These are phyloP conservation scores for Orthosia incerta DNA, from an alignment of 2,888 invertebrate species.

Conservation along the genomic window DNA sequence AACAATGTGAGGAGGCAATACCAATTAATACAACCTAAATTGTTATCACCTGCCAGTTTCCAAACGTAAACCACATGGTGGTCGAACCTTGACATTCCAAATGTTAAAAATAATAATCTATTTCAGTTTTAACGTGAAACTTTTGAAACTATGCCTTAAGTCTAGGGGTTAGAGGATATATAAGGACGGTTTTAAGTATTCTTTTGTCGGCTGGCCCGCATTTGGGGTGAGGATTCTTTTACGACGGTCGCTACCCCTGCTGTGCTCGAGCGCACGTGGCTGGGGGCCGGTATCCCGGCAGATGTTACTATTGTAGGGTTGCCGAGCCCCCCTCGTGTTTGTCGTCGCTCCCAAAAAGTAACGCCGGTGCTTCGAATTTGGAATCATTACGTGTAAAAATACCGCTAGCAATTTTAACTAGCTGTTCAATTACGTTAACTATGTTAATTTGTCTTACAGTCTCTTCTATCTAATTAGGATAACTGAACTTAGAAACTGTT, in stretches of 20 bases:
- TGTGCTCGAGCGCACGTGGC: conserved; percentile 87
- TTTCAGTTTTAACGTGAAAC: conserved; percentile 76
- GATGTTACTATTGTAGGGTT: conserved; percentile 84
- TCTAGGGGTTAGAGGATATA: conserved; percentile 73
- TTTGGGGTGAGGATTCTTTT: conserved; percentile 87
- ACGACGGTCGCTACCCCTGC: conserved; percentile 86
- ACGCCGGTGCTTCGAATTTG: conserved; percentile 38
- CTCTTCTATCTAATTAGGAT: conserved; percentile 39
- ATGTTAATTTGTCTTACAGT: conserved; percentile 48
- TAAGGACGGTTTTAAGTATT: conserved; percentile 52
- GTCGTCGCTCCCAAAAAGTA: conserved; percentile 45
- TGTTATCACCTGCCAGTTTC: conserved; percentile 83
- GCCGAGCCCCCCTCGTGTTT: conserved; percentile 60
- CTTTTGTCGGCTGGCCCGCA: conserved; percentile 78
- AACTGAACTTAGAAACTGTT: conserved; percentile 44
- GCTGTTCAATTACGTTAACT: conserved; percentile 43
- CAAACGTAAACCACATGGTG: conserved; percentile 86
- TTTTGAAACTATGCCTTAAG: conserved; percentile 76
- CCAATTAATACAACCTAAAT: conserved; percentile 69
- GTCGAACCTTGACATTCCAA: conserved; percentile 89
- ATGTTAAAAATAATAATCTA: conserved; percentile 89
- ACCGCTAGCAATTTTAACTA: conserved; percentile 49
- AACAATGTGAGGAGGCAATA: conserved; percentile 34
- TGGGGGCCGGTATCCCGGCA: conserved; percentile 80
- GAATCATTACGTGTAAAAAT: conserved; percentile 55